Evolutionary conservation across 2,888 invertebrate genomes (phyloP).

Genomic region (Elysia crispata): DNA sequence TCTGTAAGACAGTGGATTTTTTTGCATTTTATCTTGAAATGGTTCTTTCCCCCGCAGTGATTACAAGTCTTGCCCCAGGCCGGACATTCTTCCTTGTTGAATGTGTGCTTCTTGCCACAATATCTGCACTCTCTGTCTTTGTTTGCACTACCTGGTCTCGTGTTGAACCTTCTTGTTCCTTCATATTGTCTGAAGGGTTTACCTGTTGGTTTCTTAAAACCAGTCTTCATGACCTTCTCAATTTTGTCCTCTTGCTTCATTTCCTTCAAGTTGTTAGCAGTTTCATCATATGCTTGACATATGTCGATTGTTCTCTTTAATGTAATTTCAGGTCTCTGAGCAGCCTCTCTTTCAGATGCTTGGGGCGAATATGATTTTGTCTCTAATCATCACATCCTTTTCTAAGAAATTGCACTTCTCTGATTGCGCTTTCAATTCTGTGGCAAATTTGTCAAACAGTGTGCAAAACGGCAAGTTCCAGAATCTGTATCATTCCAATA

Average conservation of each 20-base stretch:
- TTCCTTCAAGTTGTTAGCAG: not conserved
- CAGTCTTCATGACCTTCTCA: not conserved
- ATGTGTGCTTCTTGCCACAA: not conserved
- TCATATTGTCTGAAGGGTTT: too few relatives aligned
- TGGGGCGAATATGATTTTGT: not conserved
- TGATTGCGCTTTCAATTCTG: not conserved
- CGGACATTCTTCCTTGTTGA: not conserved
- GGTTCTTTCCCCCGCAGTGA: not conserved
- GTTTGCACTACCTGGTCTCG: too few relatives aligned
- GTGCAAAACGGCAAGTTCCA: not conserved
- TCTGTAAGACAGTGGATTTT: not conserved
- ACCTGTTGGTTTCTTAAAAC: not conserved
- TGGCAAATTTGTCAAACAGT: constrained; percentile 11
- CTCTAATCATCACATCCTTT: not conserved
- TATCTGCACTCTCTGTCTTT: not conserved
- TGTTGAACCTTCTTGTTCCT: too few relatives aligned
- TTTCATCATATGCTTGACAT: not conserved
- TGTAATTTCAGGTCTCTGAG: not conserved
- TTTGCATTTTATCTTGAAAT: not conserved
- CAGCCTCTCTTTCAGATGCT: not conserved
- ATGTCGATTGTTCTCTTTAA: constrained; percentile 16
- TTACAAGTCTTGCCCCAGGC: not conserved
- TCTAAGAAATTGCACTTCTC: not conserved
- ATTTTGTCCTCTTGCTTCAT: not conserved
- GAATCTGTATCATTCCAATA: not conserved